A percentile compares a stretch with the other conserved stretches of the same genome.
phyloP scores from a whole-genome alignment of 2,888 invertebrate genomes.

The Hirudinaria manillensis region DNA sequence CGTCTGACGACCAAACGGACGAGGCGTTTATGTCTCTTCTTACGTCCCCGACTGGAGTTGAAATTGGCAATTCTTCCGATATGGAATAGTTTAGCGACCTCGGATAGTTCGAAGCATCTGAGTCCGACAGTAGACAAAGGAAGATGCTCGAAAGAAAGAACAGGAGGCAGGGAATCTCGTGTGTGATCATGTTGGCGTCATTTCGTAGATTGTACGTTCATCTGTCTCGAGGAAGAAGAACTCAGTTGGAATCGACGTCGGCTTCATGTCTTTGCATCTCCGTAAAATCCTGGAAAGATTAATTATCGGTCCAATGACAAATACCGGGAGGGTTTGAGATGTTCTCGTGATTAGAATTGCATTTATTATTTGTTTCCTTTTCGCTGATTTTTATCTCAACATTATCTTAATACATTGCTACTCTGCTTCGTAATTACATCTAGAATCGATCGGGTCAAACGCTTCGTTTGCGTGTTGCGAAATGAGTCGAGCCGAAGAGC shows the following conservation, averaged over 20 bases:
- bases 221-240: background rate
- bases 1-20: background rate
- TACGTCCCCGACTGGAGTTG: constrained; percentile 32
- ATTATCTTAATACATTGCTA: too few species aligned
- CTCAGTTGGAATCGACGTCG: background rate
- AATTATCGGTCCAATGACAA: too few species aligned
- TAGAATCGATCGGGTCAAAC: too few species aligned
- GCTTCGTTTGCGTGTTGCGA: too few species aligned
- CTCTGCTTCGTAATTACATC: too few species aligned
- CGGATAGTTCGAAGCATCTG: background rate
- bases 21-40: constrained; percentile 28
- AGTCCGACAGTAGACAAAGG: background rate
- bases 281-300: too few species aligned
- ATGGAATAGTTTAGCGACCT: constrained; percentile 23
- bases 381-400: too few species aligned
- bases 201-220: background rate
- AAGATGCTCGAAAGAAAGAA: background rate
- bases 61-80: constrained; percentile 26
- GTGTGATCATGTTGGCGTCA: constrained; percentile 4
- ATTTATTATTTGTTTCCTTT: too few species aligned
- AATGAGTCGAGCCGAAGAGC: too few species aligned
- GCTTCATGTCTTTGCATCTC: background rate
- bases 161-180: background rate
- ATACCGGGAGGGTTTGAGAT: too few species aligned
- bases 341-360: too few species aligned